A percentile compares a stretch with the other conserved stretches of the same genome.
Conservation (phyloP, 2,113 vertebrate genomes). For the Saccopteryx bilineata region DNA sequence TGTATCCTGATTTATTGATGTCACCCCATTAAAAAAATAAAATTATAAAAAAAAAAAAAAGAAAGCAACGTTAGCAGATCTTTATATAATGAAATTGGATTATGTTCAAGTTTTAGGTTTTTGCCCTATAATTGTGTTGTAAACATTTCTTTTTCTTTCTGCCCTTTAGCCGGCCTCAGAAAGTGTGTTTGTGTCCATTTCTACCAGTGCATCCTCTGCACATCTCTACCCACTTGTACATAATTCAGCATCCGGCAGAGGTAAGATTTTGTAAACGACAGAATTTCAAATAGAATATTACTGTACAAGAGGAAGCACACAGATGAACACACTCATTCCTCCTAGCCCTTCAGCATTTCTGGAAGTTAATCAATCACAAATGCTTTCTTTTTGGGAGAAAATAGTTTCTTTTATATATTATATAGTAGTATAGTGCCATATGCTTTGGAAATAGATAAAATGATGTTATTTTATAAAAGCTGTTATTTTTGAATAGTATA, state of each 20-base stretch:
- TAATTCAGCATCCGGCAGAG: constrained; percentile 98
- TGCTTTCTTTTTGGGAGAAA: background rate
- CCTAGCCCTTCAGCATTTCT: constrained; percentile 11
- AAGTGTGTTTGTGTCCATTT: constrained; percentile 98
- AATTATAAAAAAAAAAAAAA: no score
- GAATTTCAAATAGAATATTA: constrained; percentile 35
- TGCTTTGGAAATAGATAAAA: constrained; percentile 16
- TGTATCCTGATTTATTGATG: no score
- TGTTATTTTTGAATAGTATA: background rate
- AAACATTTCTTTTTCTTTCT: constrained; percentile 69
- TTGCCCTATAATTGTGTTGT: background rate
- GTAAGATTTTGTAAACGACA: constrained; percentile 77
- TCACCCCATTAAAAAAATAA: no score
- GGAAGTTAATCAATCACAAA: constrained; percentile 17
- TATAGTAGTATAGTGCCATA: background rate
- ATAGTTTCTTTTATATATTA: background rate
- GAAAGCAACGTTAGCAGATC: background rate
- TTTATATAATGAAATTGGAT: background rate
- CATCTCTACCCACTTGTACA: constrained; percentile 95
- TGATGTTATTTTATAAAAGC: constrained; percentile 21
- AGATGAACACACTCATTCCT: background rate
- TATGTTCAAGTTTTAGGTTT: constrained; percentile 34
- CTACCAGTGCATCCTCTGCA: constrained; percentile 93
- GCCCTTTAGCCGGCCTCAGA: constrained; percentile 93
- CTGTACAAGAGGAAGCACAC: constrained; percentile 36